Evolutionary conservation across 2,888 invertebrate genomes (phyloP), one percentile per base, ranked within the genome.

Genomic region (Aelia acuminata): DNA sequence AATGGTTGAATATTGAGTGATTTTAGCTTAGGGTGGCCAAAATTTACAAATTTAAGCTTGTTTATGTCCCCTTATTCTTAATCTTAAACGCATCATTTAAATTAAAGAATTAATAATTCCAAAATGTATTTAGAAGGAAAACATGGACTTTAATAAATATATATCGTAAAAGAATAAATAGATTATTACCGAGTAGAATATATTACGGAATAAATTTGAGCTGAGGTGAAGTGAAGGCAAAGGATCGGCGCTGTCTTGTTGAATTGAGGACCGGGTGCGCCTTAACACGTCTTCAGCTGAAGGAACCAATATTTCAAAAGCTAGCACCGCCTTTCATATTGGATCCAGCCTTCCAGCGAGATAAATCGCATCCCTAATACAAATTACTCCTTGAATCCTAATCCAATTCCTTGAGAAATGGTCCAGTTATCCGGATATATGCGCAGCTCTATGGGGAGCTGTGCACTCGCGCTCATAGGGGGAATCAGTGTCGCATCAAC

Each of bases 341-440:
- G 35, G 63, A 70, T 70, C 63, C 63, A 7, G 18, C 1, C 31
- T 31, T 26, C 35, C 13, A 11, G 18, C 31, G 63, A 35, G 63
- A 70, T 70, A 70, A 70, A 70, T 70, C 63, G 31, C 63, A 70
- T 70, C 63, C 35, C 63, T 70, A 70, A 70, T 70, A 70, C 63
- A 70, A 70, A 70, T 70, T 70, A 70, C 63, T 70, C 63, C 18
- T 35, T 31, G 18, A 31, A 70, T 70, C 63, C 63, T 70, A 70
- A 70, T 70, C 63, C 63, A 35, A 70, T 70, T 35, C 63, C 63
- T 35, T 70, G 63, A 70, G 63, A 35, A 70, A 70, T 70, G 31
- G 63, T 35, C 35, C 4, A 35, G 35, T 20, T 70, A 70, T 35
- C 35, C 63, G 18, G 63, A 18, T 35, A 70, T 70, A 70, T 43